Evolutionary conservation across 2,113 vertebrate species (phyloP).

Genomic region (Grallaria varia): DNA sequence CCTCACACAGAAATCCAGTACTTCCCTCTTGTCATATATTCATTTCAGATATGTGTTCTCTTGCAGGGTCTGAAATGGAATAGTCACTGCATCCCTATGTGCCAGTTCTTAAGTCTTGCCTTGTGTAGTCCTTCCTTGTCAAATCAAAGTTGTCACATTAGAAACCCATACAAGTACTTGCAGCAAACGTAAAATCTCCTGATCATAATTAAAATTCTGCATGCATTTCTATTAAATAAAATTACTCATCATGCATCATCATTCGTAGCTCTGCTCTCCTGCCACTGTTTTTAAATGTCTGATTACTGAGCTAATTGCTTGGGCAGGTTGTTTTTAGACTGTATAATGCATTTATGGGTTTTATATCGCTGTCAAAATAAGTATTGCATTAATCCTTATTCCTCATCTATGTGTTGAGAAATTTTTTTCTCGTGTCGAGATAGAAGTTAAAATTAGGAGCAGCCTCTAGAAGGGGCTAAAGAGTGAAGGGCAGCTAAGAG

Average conservation of each 20-base stretch:
- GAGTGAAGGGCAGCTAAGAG: background rate
- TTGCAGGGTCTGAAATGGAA: background rate
- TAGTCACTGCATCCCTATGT: background rate
- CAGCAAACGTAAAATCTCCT: background rate
- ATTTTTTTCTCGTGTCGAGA: background rate
- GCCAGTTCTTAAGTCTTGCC: background rate
- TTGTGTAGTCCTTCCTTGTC: background rate
- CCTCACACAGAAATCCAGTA: slow-evolving; percentile 5
- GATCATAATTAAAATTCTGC: background rate
- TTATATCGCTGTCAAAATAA: background rate
- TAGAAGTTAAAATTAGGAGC: background rate
- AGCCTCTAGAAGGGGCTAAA: background rate
- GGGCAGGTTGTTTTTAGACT: background rate
- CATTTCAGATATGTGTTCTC: background rate
- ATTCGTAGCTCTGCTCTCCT: background rate
- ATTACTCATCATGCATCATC: background rate
- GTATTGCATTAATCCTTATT: background rate
- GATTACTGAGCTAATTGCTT: slow-evolving; percentile 17
- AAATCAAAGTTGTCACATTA: background rate
- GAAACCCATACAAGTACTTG: background rate
- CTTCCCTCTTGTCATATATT: slow-evolving; percentile 4
- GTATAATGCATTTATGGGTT: background rate
- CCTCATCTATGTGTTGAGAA: background rate
- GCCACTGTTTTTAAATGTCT: background rate
- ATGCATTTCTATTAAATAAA: background rate